Percentiles rank a stretch among this genome's conserved stretches.
These are phyloP conservation scores for Forbesichthys papilliferus DNA, from an alignment of 2,113 vertebrate species.

Conservation along the genomic window DNA sequence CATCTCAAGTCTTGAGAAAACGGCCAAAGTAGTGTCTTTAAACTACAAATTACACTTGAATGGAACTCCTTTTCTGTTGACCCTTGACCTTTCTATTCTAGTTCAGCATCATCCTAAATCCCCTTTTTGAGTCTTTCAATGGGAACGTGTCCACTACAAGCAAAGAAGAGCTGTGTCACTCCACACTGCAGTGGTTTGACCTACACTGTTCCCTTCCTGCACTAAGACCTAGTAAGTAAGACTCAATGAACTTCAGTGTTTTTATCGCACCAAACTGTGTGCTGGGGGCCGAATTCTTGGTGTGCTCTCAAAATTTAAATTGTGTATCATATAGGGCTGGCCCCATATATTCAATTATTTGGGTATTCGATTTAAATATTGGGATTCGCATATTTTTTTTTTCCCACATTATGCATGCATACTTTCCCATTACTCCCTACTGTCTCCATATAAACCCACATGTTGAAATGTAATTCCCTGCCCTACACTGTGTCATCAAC, in stretches of 20 bases:
- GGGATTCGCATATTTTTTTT: too few species aligned
- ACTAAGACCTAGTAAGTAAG: conserved; percentile 91
- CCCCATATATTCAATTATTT: too few species aligned
- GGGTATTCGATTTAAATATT: too few species aligned
- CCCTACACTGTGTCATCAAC: too few species aligned
- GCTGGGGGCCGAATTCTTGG: background rate
- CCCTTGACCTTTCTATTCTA: conserved; percentile 77
- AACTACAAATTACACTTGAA: too few species aligned
- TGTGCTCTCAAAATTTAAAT: background rate
- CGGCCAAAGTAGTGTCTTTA: too few species aligned
- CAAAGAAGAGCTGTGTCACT: conserved; percentile 85
- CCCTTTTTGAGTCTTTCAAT: conserved; percentile 94
- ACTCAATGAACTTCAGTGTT: background rate
- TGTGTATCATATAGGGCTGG: background rate
- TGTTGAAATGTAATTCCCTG: too few species aligned
- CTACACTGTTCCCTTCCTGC: conserved; percentile 87
- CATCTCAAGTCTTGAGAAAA: too few species aligned
- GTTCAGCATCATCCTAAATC: conserved; percentile 96
- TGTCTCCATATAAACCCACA: too few species aligned
- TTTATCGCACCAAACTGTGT: background rate
- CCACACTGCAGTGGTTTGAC: conserved; percentile 88
- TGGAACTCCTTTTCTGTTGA: conserved; percentile 4
- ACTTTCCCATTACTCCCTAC: too few species aligned
- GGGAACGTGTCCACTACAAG: conserved; percentile 87
- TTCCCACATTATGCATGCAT: too few species aligned